Evolutionary conservation across 2,888 invertebrate species (phyloP), one percentile per base, ranked within the genome.

Genomic region (Euzophera pinguis): DNA sequence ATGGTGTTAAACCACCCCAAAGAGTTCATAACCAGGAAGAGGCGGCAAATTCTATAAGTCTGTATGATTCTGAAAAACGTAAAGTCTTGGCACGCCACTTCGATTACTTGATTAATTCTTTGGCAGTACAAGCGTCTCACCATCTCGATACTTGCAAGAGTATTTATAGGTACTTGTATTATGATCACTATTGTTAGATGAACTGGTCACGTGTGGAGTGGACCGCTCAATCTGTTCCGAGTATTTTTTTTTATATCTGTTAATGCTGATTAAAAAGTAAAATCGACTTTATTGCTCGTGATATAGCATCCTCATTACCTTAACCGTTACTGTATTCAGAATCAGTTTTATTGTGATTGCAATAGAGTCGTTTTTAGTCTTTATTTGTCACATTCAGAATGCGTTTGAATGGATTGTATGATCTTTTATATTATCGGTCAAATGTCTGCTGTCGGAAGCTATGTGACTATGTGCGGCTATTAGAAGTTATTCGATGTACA

Each of bases 81-180:
- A 74, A 78, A 73, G 62, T 63, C 50, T 81, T 82, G 81, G 81
- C 82, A 76, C 71, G 60, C 62, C 51, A 52, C 62, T 52, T 66
- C 69, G 67, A 74, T 74, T 49, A 62, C 65, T 69, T 69, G 72
- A 75, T 69, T 72, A 73, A 75, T 75, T 67, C 65, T 63, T 75
- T 72, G 64, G 65, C 75, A 75, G 69, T 69, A 66, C 37, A 22
- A 37, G 34, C 51, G 67, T 63, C 56, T 67, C 73, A 51, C 51
- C 56, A 50, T 56, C 52, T 53, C 54, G 53, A 59, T 63, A 56
- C 45, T 56, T 62, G 59, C 56, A 56, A 54, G 50, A 50, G 32
- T 56, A 53, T 58, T 45, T 45, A 57, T 54, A 47, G 56, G 56
- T 53, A 56, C 57, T 60, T 56, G 54, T 63, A 56, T 52, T 35